These are phyloP conservation scores for Tetropium fuscum DNA, from an alignment of 2,888 invertebrate species.

Conservation along the genomic window DNA sequence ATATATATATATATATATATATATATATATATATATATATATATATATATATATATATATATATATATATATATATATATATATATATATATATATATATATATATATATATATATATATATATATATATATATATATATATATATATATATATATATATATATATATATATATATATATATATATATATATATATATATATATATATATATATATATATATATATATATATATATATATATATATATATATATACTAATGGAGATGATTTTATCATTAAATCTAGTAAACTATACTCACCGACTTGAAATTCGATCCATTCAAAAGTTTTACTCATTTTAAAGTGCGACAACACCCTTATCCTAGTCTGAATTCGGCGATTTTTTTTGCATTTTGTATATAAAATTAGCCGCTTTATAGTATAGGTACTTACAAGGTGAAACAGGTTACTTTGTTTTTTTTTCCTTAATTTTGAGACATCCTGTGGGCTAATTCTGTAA, in stretches of 20 bases:
- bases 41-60: neutral
- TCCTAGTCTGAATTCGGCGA: too few species aligned
- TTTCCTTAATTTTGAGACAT: too few species aligned
- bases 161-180: slow-evolving; percentile 1
- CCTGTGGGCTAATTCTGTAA: too few species aligned
- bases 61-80: slow-evolving; percentile 1
- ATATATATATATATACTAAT: neutral
- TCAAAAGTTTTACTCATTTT: too few species aligned
- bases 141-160: slow-evolving; percentile 2
- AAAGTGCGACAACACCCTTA: too few species aligned
- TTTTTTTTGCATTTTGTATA: too few species aligned
- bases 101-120: slow-evolving; percentile 1
- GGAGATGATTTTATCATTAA: too few species aligned
- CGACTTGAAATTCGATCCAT: too few species aligned
- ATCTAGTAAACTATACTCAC: too few species aligned
- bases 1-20: slow-evolving; percentile 1
- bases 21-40: slow-evolving; percentile 1
- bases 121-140: slow-evolving; percentile 1
- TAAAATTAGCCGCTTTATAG: too few species aligned
- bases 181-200: slow-evolving; percentile 1
- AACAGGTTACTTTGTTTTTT: too few species aligned
- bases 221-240: slow-evolving; percentile 1
- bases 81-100: slow-evolving; percentile 1
- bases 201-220: slow-evolving; percentile 1
- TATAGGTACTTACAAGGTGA: too few species aligned